These are phyloP conservation scores for Drosophila auraria DNA, from an alignment of 1,140 invertebrate genomes.

Conservation along the genomic window DNA sequence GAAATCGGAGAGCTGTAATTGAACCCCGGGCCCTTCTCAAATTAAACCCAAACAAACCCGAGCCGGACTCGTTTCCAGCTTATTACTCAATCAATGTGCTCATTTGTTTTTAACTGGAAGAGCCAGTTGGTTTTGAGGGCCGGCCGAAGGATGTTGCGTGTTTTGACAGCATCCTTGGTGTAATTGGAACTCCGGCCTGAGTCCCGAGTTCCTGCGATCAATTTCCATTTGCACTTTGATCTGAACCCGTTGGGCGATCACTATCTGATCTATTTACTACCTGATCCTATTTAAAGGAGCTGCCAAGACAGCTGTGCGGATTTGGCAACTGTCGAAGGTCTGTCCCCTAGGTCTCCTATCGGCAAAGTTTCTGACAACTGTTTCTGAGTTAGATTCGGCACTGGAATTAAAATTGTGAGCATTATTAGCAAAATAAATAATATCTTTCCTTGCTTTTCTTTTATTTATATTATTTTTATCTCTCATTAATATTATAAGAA, in stretches of 20 bases:
- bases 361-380: not conserved
- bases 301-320: conserved; percentile 32
- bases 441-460: no score
- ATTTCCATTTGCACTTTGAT: conserved; percentile 42
- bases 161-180: conserved; percentile 72
- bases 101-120: conserved; percentile 74
- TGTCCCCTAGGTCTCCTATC: not conserved
- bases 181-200: conserved; percentile 66
- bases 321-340: conserved; percentile 48
- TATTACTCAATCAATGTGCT: conserved; percentile 78
- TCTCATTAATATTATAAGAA: no score
- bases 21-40: conserved; percentile 2
- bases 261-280: conserved; percentile 46
- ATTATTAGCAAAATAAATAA: no score
- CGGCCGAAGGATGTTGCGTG: conserved; percentile 43
- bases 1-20: conserved; percentile 34
- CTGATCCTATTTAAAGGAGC: conserved; percentile 36
- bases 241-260: conserved; percentile 14
- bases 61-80: conserved; percentile 38
- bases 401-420: not conserved
- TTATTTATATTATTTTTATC: no score
- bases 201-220: conserved; percentile 3
- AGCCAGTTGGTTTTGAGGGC: conserved; percentile 29
- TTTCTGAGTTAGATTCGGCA: not conserved
- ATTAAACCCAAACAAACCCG: not conserved